phyloP scores from a whole-genome alignment of 2,797 vertebrate genomes.

The Nyctalus aviator region DNA sequence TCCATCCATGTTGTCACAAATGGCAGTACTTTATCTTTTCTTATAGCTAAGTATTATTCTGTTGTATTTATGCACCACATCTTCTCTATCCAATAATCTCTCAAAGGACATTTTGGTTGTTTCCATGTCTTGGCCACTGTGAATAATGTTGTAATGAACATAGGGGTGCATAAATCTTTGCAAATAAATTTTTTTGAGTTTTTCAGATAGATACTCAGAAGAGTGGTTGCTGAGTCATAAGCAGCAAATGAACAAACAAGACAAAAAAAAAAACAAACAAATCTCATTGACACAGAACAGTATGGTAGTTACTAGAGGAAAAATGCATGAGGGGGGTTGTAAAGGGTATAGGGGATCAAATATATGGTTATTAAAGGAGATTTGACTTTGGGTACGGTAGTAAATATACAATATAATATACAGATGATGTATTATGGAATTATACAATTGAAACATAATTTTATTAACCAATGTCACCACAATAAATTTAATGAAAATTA shows the following conservation, averaged over 20 bases:
- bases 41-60: background rate
- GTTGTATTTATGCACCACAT: background rate
- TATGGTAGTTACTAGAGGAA: background rate
- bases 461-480: no score
- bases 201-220: no score
- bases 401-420: no score
- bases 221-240: background rate
- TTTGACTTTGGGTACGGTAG: no score
- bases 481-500: no score
- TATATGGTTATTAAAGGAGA: no score
- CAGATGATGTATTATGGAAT: no score
- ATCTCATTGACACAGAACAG: background rate
- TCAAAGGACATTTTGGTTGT: background rate
- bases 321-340: background rate
- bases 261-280: background rate
- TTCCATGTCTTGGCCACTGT: background rate
- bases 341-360: background rate
- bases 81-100: background rate
- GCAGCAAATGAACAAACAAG: background rate
- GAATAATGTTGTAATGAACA: background rate
- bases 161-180: no score
- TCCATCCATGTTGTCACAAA: background rate
- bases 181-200: no score
- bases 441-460: no score
- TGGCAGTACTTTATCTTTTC: background rate